Evolutionary conservation across 92 coral and sea anemone species (phyloP).

Genomic region (Umimayanthus kanabou): DNA sequence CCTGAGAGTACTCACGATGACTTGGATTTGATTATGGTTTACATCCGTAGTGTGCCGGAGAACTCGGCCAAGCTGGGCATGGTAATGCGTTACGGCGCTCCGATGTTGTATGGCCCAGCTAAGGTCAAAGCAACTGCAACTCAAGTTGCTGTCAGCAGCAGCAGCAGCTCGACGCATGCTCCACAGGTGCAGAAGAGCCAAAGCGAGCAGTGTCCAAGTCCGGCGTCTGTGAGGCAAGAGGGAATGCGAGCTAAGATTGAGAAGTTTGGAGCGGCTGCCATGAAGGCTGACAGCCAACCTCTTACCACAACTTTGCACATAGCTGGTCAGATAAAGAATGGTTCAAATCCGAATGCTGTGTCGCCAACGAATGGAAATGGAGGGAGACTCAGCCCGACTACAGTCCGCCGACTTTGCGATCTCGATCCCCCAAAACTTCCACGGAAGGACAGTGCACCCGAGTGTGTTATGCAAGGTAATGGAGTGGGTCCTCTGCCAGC

Average conservation of each 20-base stretch:
- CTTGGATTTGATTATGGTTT: conserved; percentile 80
- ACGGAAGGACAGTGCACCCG: conserved; percentile 47
- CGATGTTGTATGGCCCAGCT: conserved; percentile 57
- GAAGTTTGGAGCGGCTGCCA: conserved; percentile 57
- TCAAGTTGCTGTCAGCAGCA: not conserved
- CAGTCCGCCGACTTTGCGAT: conserved; percentile 89
- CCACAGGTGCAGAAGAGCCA: not conserved
- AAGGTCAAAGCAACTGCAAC: not conserved
- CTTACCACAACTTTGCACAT: conserved; percentile 54
- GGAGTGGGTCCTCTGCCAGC: conserved; percentile 52
- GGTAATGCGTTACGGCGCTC: conserved; percentile 73
- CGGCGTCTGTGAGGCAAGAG: conserved; percentile 42
- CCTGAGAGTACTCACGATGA: conserved; percentile 78
- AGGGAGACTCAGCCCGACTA: conserved; percentile 77
- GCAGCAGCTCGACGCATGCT: not conserved
- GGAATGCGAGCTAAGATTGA: conserved; percentile 52
- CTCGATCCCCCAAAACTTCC: conserved; percentile 72
- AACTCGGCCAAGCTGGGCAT: conserved; percentile 75
- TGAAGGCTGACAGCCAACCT: conserved; percentile 51
- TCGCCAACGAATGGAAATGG: conserved; percentile 49
- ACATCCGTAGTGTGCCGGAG: conserved; percentile 86
- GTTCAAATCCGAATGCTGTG: conserved; percentile 66
- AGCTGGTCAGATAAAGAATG: conserved; percentile 60
- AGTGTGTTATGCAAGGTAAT: conserved; percentile 7
- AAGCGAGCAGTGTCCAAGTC: conserved; percentile 10